Base-by-base conservation (phyloP, 2,797 vertebrate species). In the Gymnocypris eckloni region DNA sequence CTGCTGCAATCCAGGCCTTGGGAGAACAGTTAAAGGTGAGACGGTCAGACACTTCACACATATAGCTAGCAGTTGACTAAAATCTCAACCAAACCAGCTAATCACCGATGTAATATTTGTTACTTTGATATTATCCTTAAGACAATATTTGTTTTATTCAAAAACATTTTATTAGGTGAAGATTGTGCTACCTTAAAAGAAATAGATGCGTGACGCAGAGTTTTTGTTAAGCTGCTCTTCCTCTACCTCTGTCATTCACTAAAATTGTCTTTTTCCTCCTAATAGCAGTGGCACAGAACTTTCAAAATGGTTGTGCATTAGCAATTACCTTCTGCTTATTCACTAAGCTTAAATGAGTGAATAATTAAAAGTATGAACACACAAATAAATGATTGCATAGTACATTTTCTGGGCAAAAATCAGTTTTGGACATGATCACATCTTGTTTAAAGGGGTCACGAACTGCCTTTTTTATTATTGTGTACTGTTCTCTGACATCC, bases 1-100 rank as follows among this genome's bases (percentile, higher is more conserved):
- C 95, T 15, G 41, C 87, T 0, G 94, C 97, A 70, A 96, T 99
- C 86, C 95, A 96, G 15, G 92, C 91, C 41, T 96, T 98, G 88
- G 90, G 93, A 77, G 89, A 93, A 0, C 94, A 95, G 0, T 87
- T 99, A 1, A 93, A 88, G 95, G 98, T 99, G 61, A 90, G 93
- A n/a, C 5, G 59, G 33, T 33, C 33, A 33, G 33, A 0, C 3
- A 59, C 83, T 10, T 20, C 15, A 41, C 59, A 50, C 15, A 69
- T 37, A 41, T 9, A 20, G 15, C 64, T 39, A 22, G 28, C 39
- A 16, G 4, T 25, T 52, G 28, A 69, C 33, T 22, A 3, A 11
- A 71, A 20, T 56, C n/a, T 41, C 37, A 71, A 66, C 6, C 61
- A 64, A 28, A 64, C 25, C 25, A 64, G 25, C 59, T 28, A 64